Conservation (phyloP, 2,888 invertebrate genomes). For the Cephus rjabovi region DNA sequence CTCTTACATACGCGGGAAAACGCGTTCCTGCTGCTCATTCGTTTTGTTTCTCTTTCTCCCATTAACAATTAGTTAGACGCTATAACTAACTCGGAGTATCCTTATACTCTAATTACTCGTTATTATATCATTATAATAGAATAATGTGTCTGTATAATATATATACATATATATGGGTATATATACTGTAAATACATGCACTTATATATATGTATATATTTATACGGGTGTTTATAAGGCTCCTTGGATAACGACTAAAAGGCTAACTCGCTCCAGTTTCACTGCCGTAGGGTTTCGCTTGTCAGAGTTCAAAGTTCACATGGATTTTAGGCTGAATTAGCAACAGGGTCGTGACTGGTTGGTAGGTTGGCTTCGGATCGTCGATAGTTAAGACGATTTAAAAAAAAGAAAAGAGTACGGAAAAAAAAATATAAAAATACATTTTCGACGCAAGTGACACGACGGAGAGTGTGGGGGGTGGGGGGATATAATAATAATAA, state of each 20-base stretch:
- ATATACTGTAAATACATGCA: conserved; percentile 18
- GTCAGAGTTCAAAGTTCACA: not conserved
- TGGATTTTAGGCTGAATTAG: not conserved
- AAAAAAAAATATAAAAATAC: not conserved
- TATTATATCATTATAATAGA: conserved; percentile 36
- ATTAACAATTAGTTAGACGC: conserved; percentile 29
- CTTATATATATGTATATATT: conserved; percentile 33
- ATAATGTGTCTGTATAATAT: conserved; percentile 28
- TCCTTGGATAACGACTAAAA: conserved; percentile 57
- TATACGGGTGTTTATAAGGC: conserved; percentile 53
- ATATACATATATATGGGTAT: conserved; percentile 39
- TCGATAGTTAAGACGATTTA: not conserved
- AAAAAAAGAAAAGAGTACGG: conserved; percentile 4
- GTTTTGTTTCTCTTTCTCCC: conserved; percentile 12
- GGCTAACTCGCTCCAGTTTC: conserved; percentile 43
- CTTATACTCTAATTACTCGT: conserved; percentile 18
- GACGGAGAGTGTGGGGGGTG: not conserved
- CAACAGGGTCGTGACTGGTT: not conserved
- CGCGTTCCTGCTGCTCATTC: not conserved
- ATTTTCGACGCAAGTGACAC: not conserved
- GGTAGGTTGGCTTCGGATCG: not conserved
- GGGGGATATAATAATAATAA: not conserved
- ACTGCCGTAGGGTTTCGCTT: not conserved
- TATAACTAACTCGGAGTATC: conserved; percentile 8
- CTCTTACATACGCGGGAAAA: not conserved